Evolutionary conservation across 1,140 invertebrate genomes (phyloP), one percentile per base, ranked within the genome.

Genomic region (Cydia splendana): DNA sequence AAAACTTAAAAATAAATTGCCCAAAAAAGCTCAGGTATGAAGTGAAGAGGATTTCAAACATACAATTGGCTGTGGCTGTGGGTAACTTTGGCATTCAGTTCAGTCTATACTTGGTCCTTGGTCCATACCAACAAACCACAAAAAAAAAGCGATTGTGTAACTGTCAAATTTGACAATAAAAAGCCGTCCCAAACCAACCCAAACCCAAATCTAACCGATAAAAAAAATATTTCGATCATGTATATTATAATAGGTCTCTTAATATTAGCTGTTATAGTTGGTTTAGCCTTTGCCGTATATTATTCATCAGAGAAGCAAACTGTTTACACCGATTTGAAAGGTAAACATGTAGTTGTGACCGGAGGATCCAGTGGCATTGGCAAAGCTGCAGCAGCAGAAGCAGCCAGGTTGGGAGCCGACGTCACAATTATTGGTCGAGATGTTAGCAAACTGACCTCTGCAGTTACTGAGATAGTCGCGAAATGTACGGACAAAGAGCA

Each of bases 361-460:
- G 98, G 98, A 69, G 98, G 98, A 42, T 99, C 98, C 0, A 98
- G 97, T 94, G 98, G 98, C 6, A 99, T 99, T 82, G 98, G 98
- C 4, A 97, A 98, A 90, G 95, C 95, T 67, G 87, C 98, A 20
- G 98, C 98, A 0, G 93, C 96, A 15, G 94, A 97, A 85, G 97
- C 96, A 45, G 96, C 96, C 2, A 94, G 94, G 88, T 88, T 95
- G 80, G 98, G 98, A 71, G 98, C 98, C 3, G 94, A 97, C 93
- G 97, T 99, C 0, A 98, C 98, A 0, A 95, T 99, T 65, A 94
- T 99, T 65, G 98, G 98, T 4, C 95, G 98, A 85, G 95, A 98
- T 92, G 81, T 95, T 48, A 85, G 93, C 77, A 96, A 95, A 89
- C 91, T 99, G 12, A 92, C 95, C 80, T 87, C 89, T 79, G 95